Base-by-base conservation (phyloP, 1,140 invertebrate species). In the Orchestia grillus region DNA sequence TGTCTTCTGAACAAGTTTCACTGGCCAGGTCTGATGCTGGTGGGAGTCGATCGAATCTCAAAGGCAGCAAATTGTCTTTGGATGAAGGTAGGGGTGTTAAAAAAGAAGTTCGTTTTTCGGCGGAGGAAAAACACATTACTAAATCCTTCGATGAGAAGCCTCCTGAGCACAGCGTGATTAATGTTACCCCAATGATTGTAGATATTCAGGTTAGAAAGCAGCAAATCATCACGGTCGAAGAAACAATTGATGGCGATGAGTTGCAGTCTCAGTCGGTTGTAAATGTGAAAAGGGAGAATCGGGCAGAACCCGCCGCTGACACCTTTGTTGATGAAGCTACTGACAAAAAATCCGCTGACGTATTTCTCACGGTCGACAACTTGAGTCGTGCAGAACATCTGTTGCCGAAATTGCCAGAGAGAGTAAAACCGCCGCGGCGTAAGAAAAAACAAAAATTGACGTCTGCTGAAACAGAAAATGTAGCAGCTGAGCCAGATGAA, bases 81-180 rank as follows among this genome's bases (percentile, higher is more conserved):
- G 96, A 44, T 62, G 87, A 96, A n/a, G 96, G 96, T 19, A 96
- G 96, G 42, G 96, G 96, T 77, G 36, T 96, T 1, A 97, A 97
- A 88, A 97, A 97, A 87, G 96, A 97, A 95, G 96, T 97, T 95
- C 95, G 96, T 6, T 97, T 97, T 96, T 11, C 94, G 23, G 96
- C 96, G 87, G 96, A 40, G 41, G 91, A 95, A 44, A 95, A 41
- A 44, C 95, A 92, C 44, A 87, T 90, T 4, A 0, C 44, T 40
- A 96, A 97, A 44, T 44, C 96, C 0, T 95, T 94, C 47, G 16
- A 42, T 57, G 43, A 44, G 40, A 96, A 96, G 40, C 45, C 43
- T 36, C 90, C 87, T 90, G 45, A 96, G 36, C 87, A n/a, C 3
- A 96, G 77, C 44, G 45, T 94, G 11, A 94, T 94, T 47, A 44